Percentiles rank a stretch among this genome's conserved stretches.
phyloP scores from a whole-genome alignment of 2,888 invertebrate species.

The Calliphora vomitoria region DNA sequence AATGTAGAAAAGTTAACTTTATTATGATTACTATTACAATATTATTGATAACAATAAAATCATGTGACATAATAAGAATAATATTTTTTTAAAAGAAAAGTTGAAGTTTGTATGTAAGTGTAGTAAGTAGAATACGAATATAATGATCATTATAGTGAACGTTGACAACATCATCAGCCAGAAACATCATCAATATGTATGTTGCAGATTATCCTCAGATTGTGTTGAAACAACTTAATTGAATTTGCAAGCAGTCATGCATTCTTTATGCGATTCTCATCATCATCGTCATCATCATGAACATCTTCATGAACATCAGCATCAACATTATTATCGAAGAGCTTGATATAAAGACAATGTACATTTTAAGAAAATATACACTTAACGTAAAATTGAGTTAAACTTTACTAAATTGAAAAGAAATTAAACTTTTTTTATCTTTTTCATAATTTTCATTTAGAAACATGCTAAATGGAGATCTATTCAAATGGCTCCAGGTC shows the following conservation, averaged over 20 bases:
- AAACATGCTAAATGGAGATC: not conserved
- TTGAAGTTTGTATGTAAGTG: too few relatives aligned
- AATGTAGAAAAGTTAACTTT: not conserved
- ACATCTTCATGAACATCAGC: not conserved
- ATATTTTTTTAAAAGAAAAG: slow-evolving; percentile 4
- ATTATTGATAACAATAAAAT: slow-evolving; percentile 25
- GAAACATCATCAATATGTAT: slow-evolving; percentile 31
- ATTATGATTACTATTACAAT: slow-evolving; percentile 7
- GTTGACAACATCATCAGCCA: not conserved
- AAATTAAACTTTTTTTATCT: too few relatives aligned
- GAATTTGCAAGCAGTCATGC: slow-evolving; percentile 58
- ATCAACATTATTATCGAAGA: slow-evolving; percentile 1
- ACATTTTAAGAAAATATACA: not conserved
- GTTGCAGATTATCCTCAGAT: slow-evolving; percentile 11
- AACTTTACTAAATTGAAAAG: too few relatives aligned
- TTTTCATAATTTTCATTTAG: too few relatives aligned
- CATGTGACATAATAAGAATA: slow-evolving; percentile 4
- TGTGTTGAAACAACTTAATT: slow-evolving; percentile 58
- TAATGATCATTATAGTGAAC: not conserved
- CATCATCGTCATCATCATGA: slow-evolving; percentile 15
- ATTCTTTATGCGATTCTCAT: slow-evolving; percentile 51
- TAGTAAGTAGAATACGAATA: too few relatives aligned
- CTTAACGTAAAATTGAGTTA: not conserved
- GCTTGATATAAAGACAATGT: slow-evolving; percentile 6
- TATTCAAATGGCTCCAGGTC: too few relatives aligned